Conservation (phyloP, 1,140 invertebrate species). For the Leucophenga varia region DNA sequence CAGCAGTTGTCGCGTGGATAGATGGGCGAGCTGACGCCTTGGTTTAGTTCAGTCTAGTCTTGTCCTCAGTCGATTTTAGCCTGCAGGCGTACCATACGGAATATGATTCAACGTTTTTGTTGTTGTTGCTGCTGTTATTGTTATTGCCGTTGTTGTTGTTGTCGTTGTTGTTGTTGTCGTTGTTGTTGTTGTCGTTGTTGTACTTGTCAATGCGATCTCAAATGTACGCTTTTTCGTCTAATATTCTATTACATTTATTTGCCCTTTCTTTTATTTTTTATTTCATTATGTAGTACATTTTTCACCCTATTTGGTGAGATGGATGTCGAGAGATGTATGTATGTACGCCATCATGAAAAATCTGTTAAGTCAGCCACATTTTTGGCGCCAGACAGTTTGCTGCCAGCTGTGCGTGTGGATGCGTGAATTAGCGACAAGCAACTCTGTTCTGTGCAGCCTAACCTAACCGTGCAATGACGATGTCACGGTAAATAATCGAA, state of each 20-base stretch:
- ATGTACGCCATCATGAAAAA: constrained; percentile 34
- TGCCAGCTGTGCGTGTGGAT: constrained; percentile 47
- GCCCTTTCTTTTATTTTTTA: too few species aligned
- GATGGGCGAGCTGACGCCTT: too few species aligned
- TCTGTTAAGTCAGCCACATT: constrained; percentile 49
- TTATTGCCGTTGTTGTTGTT: neutral
- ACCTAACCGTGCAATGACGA: neutral
- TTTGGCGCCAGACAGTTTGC: constrained; percentile 49
- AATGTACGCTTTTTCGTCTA: too few species aligned
- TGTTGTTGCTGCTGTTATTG: too few species aligned
- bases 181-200: neutral
- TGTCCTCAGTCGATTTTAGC: too few species aligned
- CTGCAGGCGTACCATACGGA: too few species aligned
- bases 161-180: neutral
- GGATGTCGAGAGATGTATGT: neutral
- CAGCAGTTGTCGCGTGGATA: too few species aligned
- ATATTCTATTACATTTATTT: neutral
- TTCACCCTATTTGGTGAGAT: too few species aligned
- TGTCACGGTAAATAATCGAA: constrained; percentile 4
- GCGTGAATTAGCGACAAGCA: constrained; percentile 32
- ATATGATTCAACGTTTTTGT: too few species aligned
- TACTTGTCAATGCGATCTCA: too few species aligned
- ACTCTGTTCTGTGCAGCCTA: neutral
- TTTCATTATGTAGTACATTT: too few species aligned
- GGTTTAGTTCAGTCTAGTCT: too few species aligned